Conservation (phyloP, 2,113 vertebrate genomes). For the Erinaceus europaeus region DNA sequence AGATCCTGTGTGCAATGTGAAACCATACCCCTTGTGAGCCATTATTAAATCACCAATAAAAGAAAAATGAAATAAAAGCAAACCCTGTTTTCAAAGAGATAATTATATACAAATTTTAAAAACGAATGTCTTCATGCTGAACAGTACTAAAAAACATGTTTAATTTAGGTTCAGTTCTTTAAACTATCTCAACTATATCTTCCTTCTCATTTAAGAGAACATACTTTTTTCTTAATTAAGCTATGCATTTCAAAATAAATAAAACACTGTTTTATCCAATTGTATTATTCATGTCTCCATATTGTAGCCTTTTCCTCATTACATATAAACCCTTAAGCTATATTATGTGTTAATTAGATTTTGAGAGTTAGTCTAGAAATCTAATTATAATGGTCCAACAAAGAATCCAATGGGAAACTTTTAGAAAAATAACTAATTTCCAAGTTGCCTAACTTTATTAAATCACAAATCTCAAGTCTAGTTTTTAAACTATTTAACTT, state of each 20-base stretch:
- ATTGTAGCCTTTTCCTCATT: neutral
- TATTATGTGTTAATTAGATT: neutral
- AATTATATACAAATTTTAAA: neutral
- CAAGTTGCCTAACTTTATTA: neutral
- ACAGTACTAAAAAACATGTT: neutral
- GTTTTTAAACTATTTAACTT: neutral
- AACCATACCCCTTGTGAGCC: too few relatives aligned
- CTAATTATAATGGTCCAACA: constrained; percentile 1
- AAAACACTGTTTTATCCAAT: neutral
- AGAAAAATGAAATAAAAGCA: constrained; percentile 21
- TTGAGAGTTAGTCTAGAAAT: constrained; percentile 31
- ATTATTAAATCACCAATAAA: too few relatives aligned
- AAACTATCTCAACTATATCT: neutral
- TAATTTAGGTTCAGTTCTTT: neutral
- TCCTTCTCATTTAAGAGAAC: neutral
- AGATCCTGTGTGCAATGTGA: too few relatives aligned
- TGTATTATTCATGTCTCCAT: neutral
- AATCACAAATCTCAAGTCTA: neutral
- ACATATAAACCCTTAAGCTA: neutral
- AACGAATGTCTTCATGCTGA: neutral
- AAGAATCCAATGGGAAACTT: neutral
- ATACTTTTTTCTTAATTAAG: neutral
- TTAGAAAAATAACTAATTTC: constrained; percentile 20
- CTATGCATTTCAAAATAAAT: neutral
- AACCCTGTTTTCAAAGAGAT: neutral